phyloP scores from a whole-genome alignment of 2,113 vertebrate genomes.

The Rhinolophus sinicus region DNA sequence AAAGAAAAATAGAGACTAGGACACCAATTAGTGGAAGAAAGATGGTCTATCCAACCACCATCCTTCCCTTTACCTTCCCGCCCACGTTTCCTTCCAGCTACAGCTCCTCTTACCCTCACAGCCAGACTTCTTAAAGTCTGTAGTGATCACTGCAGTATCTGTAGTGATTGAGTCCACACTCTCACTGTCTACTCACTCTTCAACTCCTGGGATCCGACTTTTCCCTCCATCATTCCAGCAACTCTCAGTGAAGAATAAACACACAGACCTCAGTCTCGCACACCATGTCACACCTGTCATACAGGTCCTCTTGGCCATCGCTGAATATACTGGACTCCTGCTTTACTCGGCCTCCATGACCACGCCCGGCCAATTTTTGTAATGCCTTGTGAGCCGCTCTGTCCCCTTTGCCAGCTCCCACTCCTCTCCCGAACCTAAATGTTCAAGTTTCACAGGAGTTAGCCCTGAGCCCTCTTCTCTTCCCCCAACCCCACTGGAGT shows the following conservation, averaged over 20 bases:
- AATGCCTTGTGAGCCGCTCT: background rate
- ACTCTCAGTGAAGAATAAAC: background rate
- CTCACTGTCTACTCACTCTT: background rate
- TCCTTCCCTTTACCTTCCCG: background rate
- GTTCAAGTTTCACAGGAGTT: background rate
- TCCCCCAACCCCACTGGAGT: background rate
- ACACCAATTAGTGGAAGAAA: background rate
- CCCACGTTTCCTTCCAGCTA: background rate
- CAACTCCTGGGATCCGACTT: accelerated
- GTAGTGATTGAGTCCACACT: background rate
- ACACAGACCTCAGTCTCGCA: background rate
- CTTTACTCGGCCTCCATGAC: background rate
- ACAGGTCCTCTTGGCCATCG: no score
- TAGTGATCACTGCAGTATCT: no score
- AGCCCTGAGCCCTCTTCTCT: background rate
- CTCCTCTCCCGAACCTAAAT: background rate
- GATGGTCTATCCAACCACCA: no score
- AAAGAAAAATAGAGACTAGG: background rate
- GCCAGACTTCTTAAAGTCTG: background rate
- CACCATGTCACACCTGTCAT: background rate
- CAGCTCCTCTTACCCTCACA: background rate
- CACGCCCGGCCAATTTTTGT: accelerated
- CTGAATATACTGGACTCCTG: accelerated
- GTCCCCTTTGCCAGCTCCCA: background rate
- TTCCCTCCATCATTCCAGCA: background rate